Base-by-base conservation (phyloP, 1,140 invertebrate genomes). In the Adoxophyes honmai region DNA sequence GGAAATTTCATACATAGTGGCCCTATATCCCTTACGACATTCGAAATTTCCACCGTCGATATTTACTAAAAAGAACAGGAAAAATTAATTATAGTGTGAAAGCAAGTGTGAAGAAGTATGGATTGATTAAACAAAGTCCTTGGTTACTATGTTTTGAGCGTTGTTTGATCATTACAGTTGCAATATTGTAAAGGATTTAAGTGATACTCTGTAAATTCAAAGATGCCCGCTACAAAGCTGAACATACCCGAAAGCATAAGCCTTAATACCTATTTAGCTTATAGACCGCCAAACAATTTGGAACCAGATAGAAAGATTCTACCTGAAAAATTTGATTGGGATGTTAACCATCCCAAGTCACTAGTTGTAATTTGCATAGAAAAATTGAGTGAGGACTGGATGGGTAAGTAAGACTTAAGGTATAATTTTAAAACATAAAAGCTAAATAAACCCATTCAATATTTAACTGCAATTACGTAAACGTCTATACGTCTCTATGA, bases 291-390 rank as follows among this genome's bases (percentile, higher is more conserved):
- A 39, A 38, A 65, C 37, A 66, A 60, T 53, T 44, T 78, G 28
- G 81, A 81, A 71, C 56, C 57, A 1, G 52, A 66, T 33, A 69
- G 78, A 66, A 80, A 74, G 66, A 33, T 88, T 21, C 78, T 81
- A 64, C 57, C 80, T 14, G 82, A 90, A 75, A 59, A 78, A 55
- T 85, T 89, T 51, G 65, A 84, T 28, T 90, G 87, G 86, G 73
- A 87, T 62, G 44, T 14, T 52, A 73, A 78, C 51, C 75, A 86
- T 51, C 79, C 84, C 0, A 81, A 85, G 73, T 59, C 71, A 34
- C 68, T 90, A 44, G 73, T 72, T 34, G 60, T 60, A 21, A 37
- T 88, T 55, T 88, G 89, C 63, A 75, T 90, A 48, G 75, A 89
- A 75, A 80, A 79, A 60, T 62, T 90, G 59, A 75, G 79, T 59